Conservation (phyloP, 2,888 invertebrate genomes). For the Eupsilia transversa region DNA sequence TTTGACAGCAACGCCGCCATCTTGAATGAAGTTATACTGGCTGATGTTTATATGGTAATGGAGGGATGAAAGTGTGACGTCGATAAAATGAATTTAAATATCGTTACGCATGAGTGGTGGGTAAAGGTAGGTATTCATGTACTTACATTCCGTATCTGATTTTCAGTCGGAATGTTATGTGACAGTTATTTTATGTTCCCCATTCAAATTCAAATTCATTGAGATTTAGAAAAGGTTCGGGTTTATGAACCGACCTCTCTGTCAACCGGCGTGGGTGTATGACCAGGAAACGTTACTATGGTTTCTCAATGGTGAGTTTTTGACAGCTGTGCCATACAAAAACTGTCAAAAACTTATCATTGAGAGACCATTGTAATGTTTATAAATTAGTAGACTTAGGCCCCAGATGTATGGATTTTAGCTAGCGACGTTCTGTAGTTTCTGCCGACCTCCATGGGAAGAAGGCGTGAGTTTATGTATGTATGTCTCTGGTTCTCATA, state of each 20-base stretch:
- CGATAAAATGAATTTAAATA: constrained; percentile 60
- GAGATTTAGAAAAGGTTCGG: neutral
- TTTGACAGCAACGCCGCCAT: constrained; percentile 26
- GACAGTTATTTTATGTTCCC: too few species aligned
- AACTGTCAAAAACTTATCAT: too few species aligned
- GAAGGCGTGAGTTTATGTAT: neutral
- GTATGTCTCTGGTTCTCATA: neutral
- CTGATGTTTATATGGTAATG: constrained; percentile 43
- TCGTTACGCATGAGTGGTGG: constrained; percentile 34
- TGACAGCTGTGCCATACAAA: too few species aligned
- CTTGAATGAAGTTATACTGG: constrained; percentile 29
- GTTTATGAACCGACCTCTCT: neutral
- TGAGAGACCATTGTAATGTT: too few species aligned
- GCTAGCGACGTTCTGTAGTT: too few species aligned
- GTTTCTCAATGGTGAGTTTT: too few species aligned
- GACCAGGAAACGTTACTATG: too few species aligned
- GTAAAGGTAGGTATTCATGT: constrained; percentile 13
- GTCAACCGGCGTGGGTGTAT: neutral
- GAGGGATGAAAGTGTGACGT: constrained; percentile 44
- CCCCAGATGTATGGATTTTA: too few species aligned
- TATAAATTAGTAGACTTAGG: too few species aligned
- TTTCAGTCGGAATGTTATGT: constrained; percentile 5
- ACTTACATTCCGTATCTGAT: constrained; percentile 11
- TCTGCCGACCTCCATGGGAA: neutral
- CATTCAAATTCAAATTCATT: neutral